Conservation (phyloP, 2,888 invertebrate species). For the Spilarctia lutea region DNA sequence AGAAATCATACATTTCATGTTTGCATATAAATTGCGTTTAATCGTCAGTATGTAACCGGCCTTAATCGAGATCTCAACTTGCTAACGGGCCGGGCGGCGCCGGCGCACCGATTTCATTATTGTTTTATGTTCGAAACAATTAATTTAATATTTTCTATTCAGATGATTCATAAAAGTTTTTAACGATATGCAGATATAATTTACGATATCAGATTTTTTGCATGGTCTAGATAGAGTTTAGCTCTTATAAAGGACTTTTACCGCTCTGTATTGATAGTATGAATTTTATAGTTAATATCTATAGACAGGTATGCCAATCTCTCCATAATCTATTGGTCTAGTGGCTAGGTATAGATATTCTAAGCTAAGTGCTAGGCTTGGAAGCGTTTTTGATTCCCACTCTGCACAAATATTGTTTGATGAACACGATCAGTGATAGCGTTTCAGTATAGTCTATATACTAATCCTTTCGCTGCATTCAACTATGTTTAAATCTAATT, state of each 20-base stretch:
- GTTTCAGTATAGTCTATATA: not conserved
- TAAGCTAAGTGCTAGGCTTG: not conserved
- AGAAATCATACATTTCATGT: conserved; percentile 1
- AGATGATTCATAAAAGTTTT: conserved; percentile 50
- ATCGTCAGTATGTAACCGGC: conserved; percentile 36
- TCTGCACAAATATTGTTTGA: not conserved
- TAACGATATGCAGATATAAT: conserved; percentile 29
- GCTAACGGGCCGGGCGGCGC: conserved; percentile 63
- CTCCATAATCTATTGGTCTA: not conserved
- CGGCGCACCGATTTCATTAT: conserved; percentile 62
- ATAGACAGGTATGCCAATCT: no score
- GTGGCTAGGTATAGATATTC: not conserved
- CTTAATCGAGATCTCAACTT: conserved; percentile 41
- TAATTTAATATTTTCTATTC: conserved; percentile 60
- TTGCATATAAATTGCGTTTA: conserved; percentile 15
- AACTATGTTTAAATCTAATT: no score
- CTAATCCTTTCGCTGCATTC: not conserved
- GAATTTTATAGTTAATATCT: not conserved
- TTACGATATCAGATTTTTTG: conserved; percentile 27
- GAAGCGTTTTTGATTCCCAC: no score
- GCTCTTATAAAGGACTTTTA: conserved; percentile 24
- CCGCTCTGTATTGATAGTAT: not conserved
- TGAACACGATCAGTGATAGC: not conserved
- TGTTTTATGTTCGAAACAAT: conserved; percentile 70
- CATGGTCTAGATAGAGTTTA: conserved; percentile 12